Evolutionary conservation across 2,113 vertebrate species (phyloP).

Genomic region (Ceyx cyanopectus): DNA sequence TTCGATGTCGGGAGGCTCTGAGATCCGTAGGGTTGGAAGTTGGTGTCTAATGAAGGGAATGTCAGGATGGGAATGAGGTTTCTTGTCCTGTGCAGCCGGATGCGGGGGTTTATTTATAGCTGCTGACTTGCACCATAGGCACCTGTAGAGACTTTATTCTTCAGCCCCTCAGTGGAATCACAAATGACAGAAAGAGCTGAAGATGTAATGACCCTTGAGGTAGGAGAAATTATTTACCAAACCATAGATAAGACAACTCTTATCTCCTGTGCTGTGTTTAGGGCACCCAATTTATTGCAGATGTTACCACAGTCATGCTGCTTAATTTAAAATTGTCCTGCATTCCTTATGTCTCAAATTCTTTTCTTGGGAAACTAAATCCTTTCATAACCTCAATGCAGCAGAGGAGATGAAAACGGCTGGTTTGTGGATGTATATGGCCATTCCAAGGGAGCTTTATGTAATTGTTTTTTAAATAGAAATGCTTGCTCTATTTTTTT

Average conservation of each 20-base stretch:
- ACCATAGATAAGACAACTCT: slow-evolving; percentile 32
- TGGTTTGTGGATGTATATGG: not conserved
- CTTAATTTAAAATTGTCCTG: slow-evolving; percentile 54
- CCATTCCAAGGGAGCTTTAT: slow-evolving; percentile 49
- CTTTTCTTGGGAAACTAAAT: slow-evolving; percentile 56
- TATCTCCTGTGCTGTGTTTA: slow-evolving; percentile 55
- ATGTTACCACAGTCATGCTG: slow-evolving; percentile 53
- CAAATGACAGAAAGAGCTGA: slow-evolving; percentile 60
- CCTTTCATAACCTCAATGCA: slow-evolving; percentile 53
- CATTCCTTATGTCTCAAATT: slow-evolving; percentile 24
- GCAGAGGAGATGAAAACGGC: not conserved
- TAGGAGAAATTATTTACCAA: slow-evolving; percentile 71
- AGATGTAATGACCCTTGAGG: slow-evolving; percentile 61
- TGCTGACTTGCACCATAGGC: slow-evolving; percentile 23
- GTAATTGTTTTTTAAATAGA: slow-evolving; percentile 68
- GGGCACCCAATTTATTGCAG: slow-evolving; percentile 53
- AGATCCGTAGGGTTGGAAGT: not conserved
- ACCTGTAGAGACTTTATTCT: slow-evolving; percentile 56
- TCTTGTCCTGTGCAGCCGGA: not conserved
- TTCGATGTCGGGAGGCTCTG: accelerated
- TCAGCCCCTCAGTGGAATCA: slow-evolving; percentile 42
- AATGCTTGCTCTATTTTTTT: slow-evolving; percentile 1
- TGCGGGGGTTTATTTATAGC: slow-evolving; percentile 27
- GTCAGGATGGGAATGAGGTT: slow-evolving; percentile 18
- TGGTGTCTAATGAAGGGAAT: not conserved